Evolutionary conservation across 2,113 vertebrate genomes (phyloP), one percentile per base, ranked within the genome.

Genomic region (Vulpes vulpes): DNA sequence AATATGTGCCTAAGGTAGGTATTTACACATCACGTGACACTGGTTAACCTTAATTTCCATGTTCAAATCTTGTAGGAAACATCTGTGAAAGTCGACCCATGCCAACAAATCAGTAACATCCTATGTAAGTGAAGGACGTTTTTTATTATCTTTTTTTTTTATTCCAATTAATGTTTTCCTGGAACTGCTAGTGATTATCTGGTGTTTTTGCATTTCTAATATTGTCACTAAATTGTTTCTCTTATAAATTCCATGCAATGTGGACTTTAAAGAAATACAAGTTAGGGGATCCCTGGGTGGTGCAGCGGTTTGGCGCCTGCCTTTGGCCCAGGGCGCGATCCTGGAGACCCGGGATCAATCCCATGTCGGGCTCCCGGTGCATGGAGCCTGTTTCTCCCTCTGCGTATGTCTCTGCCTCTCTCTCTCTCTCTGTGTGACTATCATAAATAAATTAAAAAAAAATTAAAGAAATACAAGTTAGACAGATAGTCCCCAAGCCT

Each of bases 1-100:
- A 97, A 96, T 43, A 94, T 80, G 95, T 79, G 15, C 65, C 93
- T 81, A 97, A 97, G 89, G 86, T 91, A 98, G 96, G 83, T 95
- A 96, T 97, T 96, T 98, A 95, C 89, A 96, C 84, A 97, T 96
- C 94, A 97, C 88, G 98, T 97, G 85, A 95, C 88, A 97, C 78
- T 96, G 96, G 82, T 97, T 98, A 97, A 98, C 96, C 88, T 97
- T 98, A 98, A 97, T 98, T 98, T 98, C 95, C 96, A 82, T 88
- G 96, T 96, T 86, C 85, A 81, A 97, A 96, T 96, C 98, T 97
- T 97, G 43, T 71, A 95, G 73, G 53, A 94, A 98, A 95, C 91
- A 84, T 94, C 95, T 97, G 69, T 91, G 80, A 97, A 98, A 97
- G 90, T 94, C 96, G 69, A 94, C 89, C 76, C 67, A 96, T 43